Conservation (phyloP, 2,113 vertebrate genomes). For the Phainopepla nitens region DNA sequence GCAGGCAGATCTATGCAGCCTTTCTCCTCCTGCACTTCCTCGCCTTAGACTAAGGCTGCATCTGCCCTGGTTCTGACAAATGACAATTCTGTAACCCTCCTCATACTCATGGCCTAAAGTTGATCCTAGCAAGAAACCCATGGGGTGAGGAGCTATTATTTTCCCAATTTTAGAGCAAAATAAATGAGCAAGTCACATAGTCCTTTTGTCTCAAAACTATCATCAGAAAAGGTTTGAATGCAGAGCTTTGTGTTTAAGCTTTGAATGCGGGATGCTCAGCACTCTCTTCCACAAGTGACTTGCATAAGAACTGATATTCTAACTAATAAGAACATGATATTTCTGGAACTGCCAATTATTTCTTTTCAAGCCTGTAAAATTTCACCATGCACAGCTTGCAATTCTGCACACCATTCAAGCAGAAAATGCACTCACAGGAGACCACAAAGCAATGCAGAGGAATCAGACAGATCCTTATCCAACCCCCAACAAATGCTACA, state of each 20-base stretch:
- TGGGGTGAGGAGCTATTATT: background rate
- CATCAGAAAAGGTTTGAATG: background rate
- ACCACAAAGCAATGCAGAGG: background rate
- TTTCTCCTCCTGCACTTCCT: background rate
- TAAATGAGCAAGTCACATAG: background rate
- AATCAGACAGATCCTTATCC: background rate
- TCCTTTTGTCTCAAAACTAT: background rate
- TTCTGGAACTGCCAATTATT: background rate
- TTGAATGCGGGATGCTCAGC: background rate
- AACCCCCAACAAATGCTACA: background rate
- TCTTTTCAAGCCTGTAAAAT: background rate
- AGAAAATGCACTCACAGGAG: background rate
- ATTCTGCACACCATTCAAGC: background rate
- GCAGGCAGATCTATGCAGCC: background rate
- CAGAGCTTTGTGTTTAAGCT: background rate
- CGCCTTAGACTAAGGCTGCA: background rate
- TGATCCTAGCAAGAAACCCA: background rate
- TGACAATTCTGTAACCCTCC: background rate
- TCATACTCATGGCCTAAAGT: background rate
- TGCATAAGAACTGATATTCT: background rate
- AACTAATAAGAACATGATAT: background rate
- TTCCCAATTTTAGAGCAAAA: background rate
- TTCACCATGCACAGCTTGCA: background rate
- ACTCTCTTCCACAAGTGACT: background rate
- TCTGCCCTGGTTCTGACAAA: background rate